Base-by-base conservation (phyloP, 2,888 invertebrate species). In the Acrocera orbiculus region DNA sequence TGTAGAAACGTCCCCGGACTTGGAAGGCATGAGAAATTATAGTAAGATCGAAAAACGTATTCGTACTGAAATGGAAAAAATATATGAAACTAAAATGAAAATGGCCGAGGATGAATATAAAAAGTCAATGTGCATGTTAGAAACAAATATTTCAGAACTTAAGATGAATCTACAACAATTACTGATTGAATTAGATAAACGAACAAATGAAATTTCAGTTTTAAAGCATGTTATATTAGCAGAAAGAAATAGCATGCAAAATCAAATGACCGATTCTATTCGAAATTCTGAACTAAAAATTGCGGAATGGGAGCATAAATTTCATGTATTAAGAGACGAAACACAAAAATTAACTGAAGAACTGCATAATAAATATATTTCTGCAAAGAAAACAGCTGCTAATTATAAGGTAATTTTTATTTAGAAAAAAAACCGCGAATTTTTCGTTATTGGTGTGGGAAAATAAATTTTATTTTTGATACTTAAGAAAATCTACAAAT, bases 21-120 rank as follows among this genome's bases (percentile, higher is more conserved):
- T 61, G 13, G 62, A 63, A 16, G 55, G 31, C 1, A 47, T 43
- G 24, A 38, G 37, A 13, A 47, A 48, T 5, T 46, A 37, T n/a
- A 52, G 46, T 26, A 44, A 47, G 30, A 44, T 52, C 3, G 59
- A 59, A 40, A 45, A 51, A 22, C 69, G 68, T 2, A 69, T 76
- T 34, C 62, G 74, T 2, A 71, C 75, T 40, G 75, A 75, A 49
- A 70, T 74, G 63, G 72, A 73, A 1, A 71, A 71, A 43, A 67
- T 72, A 37, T 73, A 71, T 42, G 69, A 70, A 0, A 47, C 65
- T 16, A 72, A 75, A 54, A 61, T 75, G 43, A 70, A 70, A 50
- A 62, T 64, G 0, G 56, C 67, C 7, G 70, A 70, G 51, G 34
- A 63, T 56, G 63, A 61, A 49, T 49, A 51, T 50, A 41, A 65